These are phyloP conservation scores for Drosophila yakuba DNA, from an alignment of 1,140 invertebrate genomes.

Conservation along the genomic window DNA sequence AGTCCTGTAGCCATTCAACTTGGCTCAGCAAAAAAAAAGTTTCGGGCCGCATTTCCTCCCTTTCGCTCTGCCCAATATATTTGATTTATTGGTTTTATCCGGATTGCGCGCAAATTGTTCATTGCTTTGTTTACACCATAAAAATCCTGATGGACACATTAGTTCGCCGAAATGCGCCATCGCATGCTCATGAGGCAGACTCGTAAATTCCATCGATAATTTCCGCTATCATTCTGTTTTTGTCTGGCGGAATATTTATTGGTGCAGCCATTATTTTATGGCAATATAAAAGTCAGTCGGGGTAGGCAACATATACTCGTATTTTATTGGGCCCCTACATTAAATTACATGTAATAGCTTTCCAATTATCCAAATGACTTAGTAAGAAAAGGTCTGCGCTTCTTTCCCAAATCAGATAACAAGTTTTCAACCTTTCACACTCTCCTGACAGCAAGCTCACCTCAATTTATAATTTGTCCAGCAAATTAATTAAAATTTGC, in stretches of 20 bases:
- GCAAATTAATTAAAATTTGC: conserved; percentile 61
- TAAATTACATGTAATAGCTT: conserved; percentile 13
- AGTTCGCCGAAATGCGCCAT: conserved; percentile 36
- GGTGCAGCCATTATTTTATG: conserved; percentile 37
- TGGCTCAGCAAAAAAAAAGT: conserved; percentile 53
- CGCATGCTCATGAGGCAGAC: conserved; percentile 6
- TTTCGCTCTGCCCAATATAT: conserved; percentile 52
- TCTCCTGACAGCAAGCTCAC: conserved; percentile 14
- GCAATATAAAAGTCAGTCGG: conserved; percentile 13
- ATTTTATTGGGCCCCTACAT: conserved; percentile 24
- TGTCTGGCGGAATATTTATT: conserved; percentile 37
- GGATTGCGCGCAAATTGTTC: conserved; percentile 59
- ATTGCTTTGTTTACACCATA: conserved; percentile 69
- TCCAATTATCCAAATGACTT: conserved; percentile 19
- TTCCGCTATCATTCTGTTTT: conserved; percentile 29
- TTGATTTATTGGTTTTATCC: conserved; percentile 70
- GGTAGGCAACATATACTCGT: not conserved
- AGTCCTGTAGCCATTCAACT: conserved; percentile 13
- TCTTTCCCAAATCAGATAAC: conserved; percentile 4
- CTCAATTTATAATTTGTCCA: conserved; percentile 43
- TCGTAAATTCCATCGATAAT: conserved; percentile 51
- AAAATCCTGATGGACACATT: conserved; percentile 46
- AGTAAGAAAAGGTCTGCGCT: not conserved
- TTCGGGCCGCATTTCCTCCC: conserved; percentile 24
- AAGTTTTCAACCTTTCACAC: not conserved